Evolutionary conservation across 2,888 invertebrate species (phyloP).

Genomic region (Ceramica pisi): DNA sequence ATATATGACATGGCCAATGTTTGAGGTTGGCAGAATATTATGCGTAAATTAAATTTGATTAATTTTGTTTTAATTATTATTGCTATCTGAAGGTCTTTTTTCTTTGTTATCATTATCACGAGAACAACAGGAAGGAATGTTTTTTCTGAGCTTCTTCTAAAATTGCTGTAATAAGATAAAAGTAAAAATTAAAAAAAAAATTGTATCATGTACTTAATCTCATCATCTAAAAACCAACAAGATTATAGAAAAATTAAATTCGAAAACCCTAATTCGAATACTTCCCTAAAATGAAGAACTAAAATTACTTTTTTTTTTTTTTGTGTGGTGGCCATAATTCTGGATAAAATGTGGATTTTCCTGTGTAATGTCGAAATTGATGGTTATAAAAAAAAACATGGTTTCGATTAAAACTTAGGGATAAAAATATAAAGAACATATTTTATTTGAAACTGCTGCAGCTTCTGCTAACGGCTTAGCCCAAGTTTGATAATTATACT

Average conservation of each 20-base stretch:
- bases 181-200: no score
- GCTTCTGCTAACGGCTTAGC: no score
- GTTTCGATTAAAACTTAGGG: no score
- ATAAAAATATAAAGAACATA: no score
- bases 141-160: background rate
- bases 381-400: no score
- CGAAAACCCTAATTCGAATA: background rate
- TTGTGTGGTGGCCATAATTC: background rate
- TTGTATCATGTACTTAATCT: background rate
- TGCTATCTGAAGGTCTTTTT: conserved; percentile 30
- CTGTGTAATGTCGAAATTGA: no score
- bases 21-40: background rate
- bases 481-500: no score
- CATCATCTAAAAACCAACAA: background rate
- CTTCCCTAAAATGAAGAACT: background rate
- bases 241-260: no score
- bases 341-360: background rate
- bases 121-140: background rate
- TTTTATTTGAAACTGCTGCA: background rate
- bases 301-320: background rate
- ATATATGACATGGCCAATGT: background rate
- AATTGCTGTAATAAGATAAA: background rate
- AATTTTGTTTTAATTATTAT: conserved; percentile 14
- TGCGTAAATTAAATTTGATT: conserved; percentile 35
- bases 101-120: no score